Conservation (phyloP, 1,140 invertebrate species). For the Monochamus saltuarius region DNA sequence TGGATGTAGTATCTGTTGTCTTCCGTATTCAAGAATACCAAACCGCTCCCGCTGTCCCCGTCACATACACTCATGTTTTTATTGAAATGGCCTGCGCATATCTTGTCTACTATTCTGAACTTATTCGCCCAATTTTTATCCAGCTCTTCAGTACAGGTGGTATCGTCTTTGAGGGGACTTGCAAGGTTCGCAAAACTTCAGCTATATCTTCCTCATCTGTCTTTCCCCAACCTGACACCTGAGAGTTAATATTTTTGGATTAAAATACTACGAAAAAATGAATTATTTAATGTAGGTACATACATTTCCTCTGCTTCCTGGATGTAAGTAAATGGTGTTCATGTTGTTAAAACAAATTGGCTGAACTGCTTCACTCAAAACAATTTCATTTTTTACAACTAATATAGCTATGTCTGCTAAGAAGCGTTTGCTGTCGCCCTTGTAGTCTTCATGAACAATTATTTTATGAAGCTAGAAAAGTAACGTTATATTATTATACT, state of each 20-base stretch:
- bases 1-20: slow-evolving; percentile 25
- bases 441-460: slow-evolving; percentile 21
- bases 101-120: slow-evolving; percentile 27
- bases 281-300: too few relatives aligned
- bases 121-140: slow-evolving; percentile 19
- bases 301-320: neutral
- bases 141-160: slow-evolving; percentile 16
- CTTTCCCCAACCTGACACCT: slow-evolving; percentile 40
- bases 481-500: slow-evolving; percentile 12
- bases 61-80: slow-evolving; percentile 30
- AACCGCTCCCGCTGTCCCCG: slow-evolving; percentile 36
- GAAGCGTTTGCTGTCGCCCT: slow-evolving; percentile 24
- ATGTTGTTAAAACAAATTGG: slow-evolving; percentile 26
- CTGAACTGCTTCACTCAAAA: slow-evolving; percentile 27
- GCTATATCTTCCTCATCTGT: slow-evolving; percentile 18
- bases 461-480: slow-evolving; percentile 32
- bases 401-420: slow-evolving; percentile 32
- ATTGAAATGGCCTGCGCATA: slow-evolving; percentile 32
- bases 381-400: slow-evolving; percentile 19
- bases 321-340: neutral
- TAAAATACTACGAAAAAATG: too few relatives aligned
- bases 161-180: slow-evolving; percentile 22
- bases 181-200: slow-evolving; percentile 26
- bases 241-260: neutral
- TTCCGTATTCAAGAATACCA: slow-evolving; percentile 21